Base-by-base conservation (phyloP, 2,797 vertebrate genomes). In the Hyperoplus immaculatus region DNA sequence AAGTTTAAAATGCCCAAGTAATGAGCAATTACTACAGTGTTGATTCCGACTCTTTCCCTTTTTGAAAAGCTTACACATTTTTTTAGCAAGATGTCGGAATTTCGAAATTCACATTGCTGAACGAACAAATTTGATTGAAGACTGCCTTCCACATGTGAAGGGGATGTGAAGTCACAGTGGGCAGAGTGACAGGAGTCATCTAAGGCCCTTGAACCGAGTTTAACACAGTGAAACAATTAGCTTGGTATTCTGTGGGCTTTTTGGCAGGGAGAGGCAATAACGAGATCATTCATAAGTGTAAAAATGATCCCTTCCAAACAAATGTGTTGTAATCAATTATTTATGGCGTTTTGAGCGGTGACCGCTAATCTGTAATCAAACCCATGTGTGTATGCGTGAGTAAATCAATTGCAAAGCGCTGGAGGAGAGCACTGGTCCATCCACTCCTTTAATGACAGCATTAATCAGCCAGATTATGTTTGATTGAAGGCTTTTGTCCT, bases 151-250 rank as follows among this genome's bases (percentile, higher is more conserved):
- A 86, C 53, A 76, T 87, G 80, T 49, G 18, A 79, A 71, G 77
- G 75, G 81, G 78, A 89, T 82, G 79, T 87, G 83, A 87, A 82
- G 77, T 91, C 87, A 87, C 82, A 54, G 36, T 43, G 80, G 75
- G 87, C 86, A 84, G 21, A 53, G 72, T 1, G 74, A 88, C 87
- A 88, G 59, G 69, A 91, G 87, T 86, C 86, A 82, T 84, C 68
- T 83, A 68, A 87, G 85, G 87, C 72, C 83, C 29, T 83, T 72
- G 59, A 65, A 76, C 64, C 75, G 78, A 90, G 75, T 68, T 63
- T n/a, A 83, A 87, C 88, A 93, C 76, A 82, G 77, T 88, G 91
- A 93, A 94, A 89, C 89, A 87, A 92, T 92, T 88, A 88, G 60
- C 68, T 61, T 77, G 75, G 80, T 85, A 89, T 89, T 86, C 60